These are phyloP conservation scores for Lissonota sp. DNA, from an alignment of 2,888 invertebrate genomes.

Conservation along the genomic window DNA sequence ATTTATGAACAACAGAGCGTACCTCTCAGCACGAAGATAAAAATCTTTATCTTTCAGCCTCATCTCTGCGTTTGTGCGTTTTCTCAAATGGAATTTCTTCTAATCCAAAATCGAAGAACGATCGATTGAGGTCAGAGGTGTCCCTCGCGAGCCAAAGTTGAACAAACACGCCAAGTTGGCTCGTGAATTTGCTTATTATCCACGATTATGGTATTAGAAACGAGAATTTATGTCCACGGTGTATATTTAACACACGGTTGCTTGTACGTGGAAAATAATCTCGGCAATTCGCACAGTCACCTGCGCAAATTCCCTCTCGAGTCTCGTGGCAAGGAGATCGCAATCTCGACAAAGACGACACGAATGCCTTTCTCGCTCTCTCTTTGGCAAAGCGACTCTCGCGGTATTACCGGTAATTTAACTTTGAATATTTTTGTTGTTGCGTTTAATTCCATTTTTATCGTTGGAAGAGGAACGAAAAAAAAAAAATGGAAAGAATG, in stretches of 20 bases:
- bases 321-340: slow-evolving; percentile 29
- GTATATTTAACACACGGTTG: not conserved
- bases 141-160: slow-evolving; percentile 28
- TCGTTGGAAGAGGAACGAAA: not conserved
- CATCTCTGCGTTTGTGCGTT: slow-evolving; percentile 17
- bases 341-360: slow-evolving; percentile 46
- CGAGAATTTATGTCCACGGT: not conserved
- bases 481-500: not conserved
- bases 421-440: slow-evolving; percentile 10
- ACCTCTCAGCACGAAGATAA: slow-evolving; percentile 24
- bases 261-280: slow-evolving; percentile 3
- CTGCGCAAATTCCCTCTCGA: slow-evolving; percentile 18
- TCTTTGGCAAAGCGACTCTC: not conserved
- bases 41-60: not conserved
- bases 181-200: not conserved
- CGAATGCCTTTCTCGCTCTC: slow-evolving; percentile 30
- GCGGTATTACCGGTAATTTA: slow-evolving; percentile 2
- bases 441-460: slow-evolving; percentile 1
- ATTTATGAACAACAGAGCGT: slow-evolving; percentile 11
- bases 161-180: slow-evolving; percentile 5
- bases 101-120: slow-evolving; percentile 59
- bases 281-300: slow-evolving; percentile 6
- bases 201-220: slow-evolving; percentile 5
- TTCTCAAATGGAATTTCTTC: slow-evolving; percentile 51
- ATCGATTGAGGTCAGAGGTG: slow-evolving; percentile 60